Percentiles rank a stretch among this genome's conserved stretches.
Evolutionary conservation across 2,113 vertebrate species (phyloP).

Genomic region (Bujurquina vittata): DNA sequence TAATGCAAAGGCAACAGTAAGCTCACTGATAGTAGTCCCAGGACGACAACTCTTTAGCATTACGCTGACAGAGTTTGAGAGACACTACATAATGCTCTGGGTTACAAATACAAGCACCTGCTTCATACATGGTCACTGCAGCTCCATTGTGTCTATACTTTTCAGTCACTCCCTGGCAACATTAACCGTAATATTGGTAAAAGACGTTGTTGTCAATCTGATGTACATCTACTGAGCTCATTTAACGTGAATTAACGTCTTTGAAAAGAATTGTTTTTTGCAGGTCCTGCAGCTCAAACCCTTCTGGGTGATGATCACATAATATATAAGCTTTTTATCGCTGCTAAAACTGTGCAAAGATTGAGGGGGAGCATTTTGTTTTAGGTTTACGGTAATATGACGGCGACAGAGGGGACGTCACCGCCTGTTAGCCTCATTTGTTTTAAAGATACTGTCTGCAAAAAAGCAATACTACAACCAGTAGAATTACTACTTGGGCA

Average conservation of each 20-base stretch:
- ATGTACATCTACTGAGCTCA: fast-evolving
- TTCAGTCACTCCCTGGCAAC: constrained; percentile 38
- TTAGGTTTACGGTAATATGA: constrained; percentile 23
- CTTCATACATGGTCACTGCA: constrained; percentile 12
- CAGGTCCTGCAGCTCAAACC: too few species aligned
- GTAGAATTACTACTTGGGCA: too few species aligned
- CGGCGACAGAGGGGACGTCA: background rate
- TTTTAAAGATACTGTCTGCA: fast-evolving
- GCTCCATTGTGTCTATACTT: constrained; percentile 51
- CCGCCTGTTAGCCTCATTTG: background rate
- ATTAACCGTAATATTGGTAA: constrained; percentile 25
- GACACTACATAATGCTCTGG: background rate
- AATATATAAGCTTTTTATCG: background rate
- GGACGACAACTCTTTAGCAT: background rate
- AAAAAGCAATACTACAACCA: background rate
- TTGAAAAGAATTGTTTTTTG: background rate
- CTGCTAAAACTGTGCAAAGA: background rate
- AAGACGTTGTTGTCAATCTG: background rate
- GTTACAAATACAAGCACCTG: background rate
- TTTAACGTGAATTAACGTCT: background rate
- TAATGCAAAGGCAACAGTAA: background rate
- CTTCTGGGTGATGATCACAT: background rate
- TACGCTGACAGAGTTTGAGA: background rate
- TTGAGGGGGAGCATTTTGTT: background rate
- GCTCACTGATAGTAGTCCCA: background rate